Evolutionary conservation across 1,140 invertebrate genomes (phyloP).

Genomic region (Bombus terrestris): DNA sequence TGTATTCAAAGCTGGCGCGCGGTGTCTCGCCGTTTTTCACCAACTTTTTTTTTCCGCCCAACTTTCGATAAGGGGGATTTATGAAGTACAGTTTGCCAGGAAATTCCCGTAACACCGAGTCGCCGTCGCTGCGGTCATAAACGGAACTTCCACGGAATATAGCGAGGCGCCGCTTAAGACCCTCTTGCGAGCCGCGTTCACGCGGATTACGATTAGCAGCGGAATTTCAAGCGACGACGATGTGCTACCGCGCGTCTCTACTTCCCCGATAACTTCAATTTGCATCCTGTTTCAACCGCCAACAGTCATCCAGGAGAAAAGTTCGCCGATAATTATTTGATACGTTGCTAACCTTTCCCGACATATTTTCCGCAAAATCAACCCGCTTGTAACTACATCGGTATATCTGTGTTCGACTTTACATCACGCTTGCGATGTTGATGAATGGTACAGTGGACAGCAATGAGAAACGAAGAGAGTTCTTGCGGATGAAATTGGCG

Average conservation of each 20-base stretch:
- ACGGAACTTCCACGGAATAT: constrained; percentile 3
- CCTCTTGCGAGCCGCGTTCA: not conserved
- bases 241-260: no score
- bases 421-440: no score
- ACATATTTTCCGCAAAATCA: no score
- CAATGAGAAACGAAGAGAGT: no score
- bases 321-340: not conserved
- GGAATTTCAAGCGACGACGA: not conserved
- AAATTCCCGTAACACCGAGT: not conserved
- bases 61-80: constrained; percentile 11
- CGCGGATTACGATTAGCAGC: not conserved
- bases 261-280: not conserved
- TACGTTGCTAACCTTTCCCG: not conserved
- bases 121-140: constrained; percentile 1
- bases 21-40: not conserved
- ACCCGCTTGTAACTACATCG: no score
- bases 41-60: not conserved
- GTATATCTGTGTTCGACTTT: no score
- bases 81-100: not conserved
- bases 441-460: no score
- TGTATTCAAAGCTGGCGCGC: not conserved
- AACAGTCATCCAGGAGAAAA: no score
- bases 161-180: not conserved
- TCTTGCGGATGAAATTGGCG: no score
- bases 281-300: not conserved